Conservation (phyloP, 2,888 invertebrate genomes). For the Himalopsyche japonica region DNA sequence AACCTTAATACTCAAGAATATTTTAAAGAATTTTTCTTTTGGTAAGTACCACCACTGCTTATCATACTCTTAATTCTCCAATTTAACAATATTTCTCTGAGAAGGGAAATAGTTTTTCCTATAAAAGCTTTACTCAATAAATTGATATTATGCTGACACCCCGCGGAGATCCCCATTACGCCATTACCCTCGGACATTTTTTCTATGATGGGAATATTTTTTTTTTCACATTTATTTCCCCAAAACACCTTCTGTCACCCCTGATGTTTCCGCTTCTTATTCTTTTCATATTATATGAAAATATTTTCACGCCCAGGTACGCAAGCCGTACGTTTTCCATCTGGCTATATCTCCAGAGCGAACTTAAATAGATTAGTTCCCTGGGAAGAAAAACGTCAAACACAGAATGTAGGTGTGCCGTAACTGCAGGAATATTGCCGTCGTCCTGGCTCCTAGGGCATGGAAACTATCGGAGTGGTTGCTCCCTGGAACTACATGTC, state of each 20-base stretch:
- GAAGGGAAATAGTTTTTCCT: no score
- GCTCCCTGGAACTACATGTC: not conserved
- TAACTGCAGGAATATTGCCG: constrained; percentile 19
- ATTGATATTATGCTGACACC: no score
- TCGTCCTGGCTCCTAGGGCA: not conserved
- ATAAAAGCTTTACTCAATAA: no score
- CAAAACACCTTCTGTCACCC: not conserved
- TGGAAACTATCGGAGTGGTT: not conserved
- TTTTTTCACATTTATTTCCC: not conserved
- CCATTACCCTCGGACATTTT: not conserved
- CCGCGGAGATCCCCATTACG: no score
- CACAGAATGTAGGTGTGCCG: constrained; percentile 19
- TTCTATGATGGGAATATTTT: no score
- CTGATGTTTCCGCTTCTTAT: not conserved
- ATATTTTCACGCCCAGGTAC: not conserved
- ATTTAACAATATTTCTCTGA: no score
- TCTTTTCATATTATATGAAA: not conserved
- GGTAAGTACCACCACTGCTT: no score
- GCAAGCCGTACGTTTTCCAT: not conserved
- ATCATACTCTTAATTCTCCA: no score
- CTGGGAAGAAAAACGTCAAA: constrained; percentile 20
- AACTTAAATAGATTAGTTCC: constrained; percentile 18
- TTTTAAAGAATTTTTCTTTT: no score
- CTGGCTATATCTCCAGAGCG: not conserved
- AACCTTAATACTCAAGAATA: no score